Conservation (phyloP, 1,140 invertebrate species). For the Hylaeus volcanicus region DNA sequence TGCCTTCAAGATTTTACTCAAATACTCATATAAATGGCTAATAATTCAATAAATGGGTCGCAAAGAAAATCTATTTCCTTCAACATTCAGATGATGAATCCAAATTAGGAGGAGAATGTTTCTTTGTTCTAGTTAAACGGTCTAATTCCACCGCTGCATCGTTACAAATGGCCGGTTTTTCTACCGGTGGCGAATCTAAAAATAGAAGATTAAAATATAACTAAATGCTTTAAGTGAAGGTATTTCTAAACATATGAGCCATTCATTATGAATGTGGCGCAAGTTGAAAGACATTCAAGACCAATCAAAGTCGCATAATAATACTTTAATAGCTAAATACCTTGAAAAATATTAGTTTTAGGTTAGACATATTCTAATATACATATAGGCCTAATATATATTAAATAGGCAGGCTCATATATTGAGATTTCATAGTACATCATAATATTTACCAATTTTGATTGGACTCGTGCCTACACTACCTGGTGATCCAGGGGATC, state of each 20-base stretch:
- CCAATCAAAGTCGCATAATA: too few species aligned
- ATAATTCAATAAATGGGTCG: slow-evolving; percentile 20
- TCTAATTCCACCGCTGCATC: slow-evolving; percentile 96
- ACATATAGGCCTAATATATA: too few species aligned
- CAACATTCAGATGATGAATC: slow-evolving; percentile 76
- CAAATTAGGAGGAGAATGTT: slow-evolving; percentile 78
- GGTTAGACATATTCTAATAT: too few species aligned
- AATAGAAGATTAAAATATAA: slow-evolving; percentile 26
- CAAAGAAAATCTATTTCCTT: slow-evolving; percentile 44
- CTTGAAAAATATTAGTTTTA: too few species aligned
- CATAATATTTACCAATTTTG: slow-evolving; percentile 68
- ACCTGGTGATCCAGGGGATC: slow-evolving; percentile 79
- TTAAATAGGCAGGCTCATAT: too few species aligned
- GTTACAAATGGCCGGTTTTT: slow-evolving; percentile 88
- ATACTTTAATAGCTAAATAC: too few species aligned
- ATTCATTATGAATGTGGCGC: too few species aligned
- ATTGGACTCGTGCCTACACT: slow-evolving; percentile 73
- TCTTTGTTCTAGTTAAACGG: slow-evolving; percentile 89
- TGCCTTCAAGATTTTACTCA: neutral
- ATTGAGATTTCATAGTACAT: neutral
- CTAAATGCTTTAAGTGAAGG: neutral
- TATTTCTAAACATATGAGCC: too few species aligned
- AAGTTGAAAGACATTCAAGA: too few species aligned
- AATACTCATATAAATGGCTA: neutral
- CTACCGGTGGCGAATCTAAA: slow-evolving; percentile 78